Base-by-base conservation (phyloP, 2,797 vertebrate genomes). In the Anisognathus igniventris region DNA sequence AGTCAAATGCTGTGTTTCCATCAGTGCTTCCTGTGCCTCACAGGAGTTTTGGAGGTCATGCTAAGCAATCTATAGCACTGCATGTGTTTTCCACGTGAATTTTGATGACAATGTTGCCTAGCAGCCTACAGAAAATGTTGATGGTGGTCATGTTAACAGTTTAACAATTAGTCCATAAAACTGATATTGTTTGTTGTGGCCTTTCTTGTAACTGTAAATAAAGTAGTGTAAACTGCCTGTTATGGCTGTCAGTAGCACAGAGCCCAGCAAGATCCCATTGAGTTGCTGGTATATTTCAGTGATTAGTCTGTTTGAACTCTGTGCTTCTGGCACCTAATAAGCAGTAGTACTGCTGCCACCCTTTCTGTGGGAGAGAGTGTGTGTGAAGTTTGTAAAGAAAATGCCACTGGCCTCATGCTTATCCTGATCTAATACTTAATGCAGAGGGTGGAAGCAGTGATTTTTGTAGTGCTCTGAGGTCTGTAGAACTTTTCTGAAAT, bases 1-100 rank as follows among this genome's bases (percentile, higher is more conserved):
- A 80, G 21, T 44, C 31, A 70, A 81, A 70, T 4, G 1, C 13
- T 50, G 16, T 7, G 2, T 76, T 81, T 91, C 19, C 22, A 13
- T 54, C 22, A 39, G 35, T 20, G n/a, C 14, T 58, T 79, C 44
- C 21, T 57, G 27, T 72, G 21, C 33, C 54, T 79, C 45, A 37
- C 22, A 45, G 48, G 28, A 78, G 13, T 57, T 65, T 54, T 58
- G 35, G n/a, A 61, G 9, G 7, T 42, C 4, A 1, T 35, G 14
- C 10, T 50, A 20, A 48, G 17, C 35, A 40, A 9, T 47, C 47
- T 47, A 6, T 35, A 82, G 39, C 8, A 30, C 22, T 62, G n/a
- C 6, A 35, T 0, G 3, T 61, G 6, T 79, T 76, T 73, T 54
- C 60, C 47, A 3, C 0, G 0, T 7, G 5, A 33, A 28, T 86